Evolutionary conservation across 2,888 invertebrate genomes (phyloP), one percentile per base, ranked within the genome.

Genomic region (Ochropacha duplaris): DNA sequence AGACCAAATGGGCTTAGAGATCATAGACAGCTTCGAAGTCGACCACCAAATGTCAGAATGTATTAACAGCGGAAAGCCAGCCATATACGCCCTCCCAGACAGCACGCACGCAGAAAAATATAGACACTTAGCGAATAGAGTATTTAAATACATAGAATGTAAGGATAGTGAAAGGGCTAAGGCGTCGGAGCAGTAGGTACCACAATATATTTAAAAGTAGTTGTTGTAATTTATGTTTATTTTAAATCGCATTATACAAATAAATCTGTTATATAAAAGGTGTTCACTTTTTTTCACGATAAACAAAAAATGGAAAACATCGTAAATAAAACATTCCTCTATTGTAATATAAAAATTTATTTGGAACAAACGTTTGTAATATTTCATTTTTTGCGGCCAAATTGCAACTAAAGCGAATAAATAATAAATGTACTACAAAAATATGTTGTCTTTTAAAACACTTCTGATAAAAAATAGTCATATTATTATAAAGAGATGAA

Each of bases 21-120:
- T 96, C 22, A 88, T 97, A 56, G 95, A 95, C 57, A 95, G 95
- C 77, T 94, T 98, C 62, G 96, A 97, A 59, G 92, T 98, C 5
- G 94, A 96, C 66, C 90, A 94, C n/a, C 89, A 91, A 55, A 95
- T 97, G 79, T 94, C 95, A 0, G 92, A 94, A 66, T 93, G 95
- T 57, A 94, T 95, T 59, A 97, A 97, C 80, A 93, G 88, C 55
- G 97, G 97, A 1, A 94, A 94, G 64, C 98, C 98, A 0, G 93
- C 97, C 2, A 95, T 96, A 56, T 88, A 97, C 54, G 93, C 95
- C 0, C 82, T 95, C 12, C 95, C 96, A 0, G 91, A 94, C 52
- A 94, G 94, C 66, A 71, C 75, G 61, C 92, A 93, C 63, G 90
- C 93, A 0, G 90, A 91, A 61, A 91, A 92, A 56, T 93, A 93